These are phyloP conservation scores for Leptopilina myrica DNA, from an alignment of 2,888 invertebrate genomes.

Conservation along the genomic window DNA sequence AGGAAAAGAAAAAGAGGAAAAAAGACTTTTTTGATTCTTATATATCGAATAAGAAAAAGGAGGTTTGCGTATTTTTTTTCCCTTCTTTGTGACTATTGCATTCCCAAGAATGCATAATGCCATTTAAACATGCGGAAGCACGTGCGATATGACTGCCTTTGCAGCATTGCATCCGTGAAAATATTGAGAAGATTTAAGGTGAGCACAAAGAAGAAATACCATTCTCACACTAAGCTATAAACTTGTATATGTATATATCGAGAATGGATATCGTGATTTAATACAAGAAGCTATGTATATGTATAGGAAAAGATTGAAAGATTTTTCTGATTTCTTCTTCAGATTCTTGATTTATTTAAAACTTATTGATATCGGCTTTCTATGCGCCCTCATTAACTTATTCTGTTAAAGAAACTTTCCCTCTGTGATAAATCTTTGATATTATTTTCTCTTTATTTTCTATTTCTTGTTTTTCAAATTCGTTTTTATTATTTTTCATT, in stretches of 20 bases:
- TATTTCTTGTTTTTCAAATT: too few species aligned
- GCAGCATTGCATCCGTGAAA: slow-evolving; percentile 29
- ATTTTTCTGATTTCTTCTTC: slow-evolving; percentile 18
- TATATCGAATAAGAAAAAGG: background rate
- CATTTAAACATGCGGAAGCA: slow-evolving; percentile 49
- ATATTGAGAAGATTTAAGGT: slow-evolving; percentile 28
- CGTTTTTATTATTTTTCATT: too few species aligned
- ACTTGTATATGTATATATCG: slow-evolving; percentile 13
- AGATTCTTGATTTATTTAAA: slow-evolving; percentile 5
- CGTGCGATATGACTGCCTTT: slow-evolving; percentile 44
- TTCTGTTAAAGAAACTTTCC: too few species aligned
- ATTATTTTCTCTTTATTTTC: too few species aligned
- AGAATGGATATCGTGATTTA: slow-evolving; percentile 31
- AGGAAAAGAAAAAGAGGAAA: background rate
- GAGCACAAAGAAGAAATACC: slow-evolving; percentile 19
- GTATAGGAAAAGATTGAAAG: slow-evolving; percentile 2
- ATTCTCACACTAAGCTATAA: slow-evolving; percentile 1
- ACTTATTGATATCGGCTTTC: background rate
- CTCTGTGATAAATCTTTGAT: too few species aligned
- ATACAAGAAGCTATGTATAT: background rate
- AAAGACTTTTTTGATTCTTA: background rate
- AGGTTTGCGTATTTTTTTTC: slow-evolving; percentile 14
- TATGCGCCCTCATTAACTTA: too few species aligned
- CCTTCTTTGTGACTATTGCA: slow-evolving; percentile 38
- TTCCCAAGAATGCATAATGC: slow-evolving; percentile 39